These are phyloP conservation scores for Papilio polyxenes DNA, from an alignment of 1,140 invertebrate species.

Conservation along the genomic window DNA sequence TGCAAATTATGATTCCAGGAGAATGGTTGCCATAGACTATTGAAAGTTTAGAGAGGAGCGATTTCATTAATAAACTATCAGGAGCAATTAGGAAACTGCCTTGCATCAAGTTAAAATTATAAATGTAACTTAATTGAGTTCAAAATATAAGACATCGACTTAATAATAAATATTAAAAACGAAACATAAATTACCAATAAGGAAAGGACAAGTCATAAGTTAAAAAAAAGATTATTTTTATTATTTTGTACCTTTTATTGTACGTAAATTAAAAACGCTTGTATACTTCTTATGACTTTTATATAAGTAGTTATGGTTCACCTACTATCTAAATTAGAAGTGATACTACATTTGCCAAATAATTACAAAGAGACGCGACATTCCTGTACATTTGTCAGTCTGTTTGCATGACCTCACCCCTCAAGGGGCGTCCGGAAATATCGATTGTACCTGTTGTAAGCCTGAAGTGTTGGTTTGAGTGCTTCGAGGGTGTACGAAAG, in stretches of 20 bases:
- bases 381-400: slow-evolving; percentile 55
- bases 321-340: background rate
- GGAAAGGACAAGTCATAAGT: too few relatives aligned
- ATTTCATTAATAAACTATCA: background rate
- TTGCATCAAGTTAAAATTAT: background rate
- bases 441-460: slow-evolving; percentile 64
- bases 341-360: slow-evolving; percentile 36
- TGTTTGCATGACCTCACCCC: slow-evolving; percentile 51
- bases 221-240: too few relatives aligned
- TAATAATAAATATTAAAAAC: too few relatives aligned
- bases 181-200: too few relatives aligned
- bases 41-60: slow-evolving; percentile 26
- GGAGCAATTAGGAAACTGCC: background rate
- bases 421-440: slow-evolving; percentile 54
- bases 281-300: background rate
- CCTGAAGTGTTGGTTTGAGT: slow-evolving; percentile 41
- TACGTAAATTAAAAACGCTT: too few relatives aligned
- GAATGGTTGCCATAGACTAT: slow-evolving; percentile 44
- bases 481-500: slow-evolving; percentile 38
- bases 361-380: slow-evolving; percentile 48
- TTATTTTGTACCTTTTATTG: too few relatives aligned
- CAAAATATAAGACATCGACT: too few relatives aligned
- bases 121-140: background rate
- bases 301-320: background rate
- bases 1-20: slow-evolving; percentile 57